Percentiles rank a stretch among this genome's conserved stretches.
Evolutionary conservation across 1,140 invertebrate species (phyloP).

Genomic region (Bathynomus jamesi): DNA sequence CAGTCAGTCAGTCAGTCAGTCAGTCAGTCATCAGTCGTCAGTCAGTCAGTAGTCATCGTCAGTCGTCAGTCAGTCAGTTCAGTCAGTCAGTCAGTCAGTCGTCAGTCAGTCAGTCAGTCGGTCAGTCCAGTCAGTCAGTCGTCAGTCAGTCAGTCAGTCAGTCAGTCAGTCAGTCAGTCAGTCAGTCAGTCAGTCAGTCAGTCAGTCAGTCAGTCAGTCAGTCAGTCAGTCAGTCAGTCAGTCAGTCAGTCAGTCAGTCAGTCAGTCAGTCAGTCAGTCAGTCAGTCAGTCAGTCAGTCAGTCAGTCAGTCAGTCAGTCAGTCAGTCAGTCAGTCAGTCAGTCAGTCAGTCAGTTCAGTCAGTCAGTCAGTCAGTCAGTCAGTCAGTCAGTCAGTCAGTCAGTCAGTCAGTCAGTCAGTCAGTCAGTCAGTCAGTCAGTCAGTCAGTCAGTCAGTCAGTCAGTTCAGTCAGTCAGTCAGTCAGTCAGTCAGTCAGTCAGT

Average conservation of each 20-base stretch:
- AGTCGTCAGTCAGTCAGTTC: not conserved
- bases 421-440: slow-evolving; percentile 34
- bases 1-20: slow-evolving; percentile 2
- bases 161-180: slow-evolving; percentile 15
- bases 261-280: slow-evolving; percentile 2
- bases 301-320: not conserved
- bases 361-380: slow-evolving; percentile 31
- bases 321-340: not conserved
- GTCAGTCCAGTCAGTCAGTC: slow-evolving; percentile 32
- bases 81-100: not conserved
- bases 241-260: slow-evolving; percentile 6
- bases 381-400: slow-evolving; percentile 37
- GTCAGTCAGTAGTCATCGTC: not conserved
- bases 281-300: slow-evolving; percentile 1
- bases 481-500: slow-evolving; percentile 38
- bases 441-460: slow-evolving; percentile 34
- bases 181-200: slow-evolving; percentile 4
- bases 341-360: not conserved
- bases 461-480: slow-evolving; percentile 36
- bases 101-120: slow-evolving; percentile 31
- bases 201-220: slow-evolving; percentile 2
- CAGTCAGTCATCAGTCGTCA: slow-evolving; percentile 2
- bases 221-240: not conserved
- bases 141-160: slow-evolving; percentile 24
- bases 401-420: slow-evolving; percentile 35